Evolutionary conservation across 2,113 vertebrate genomes (phyloP).

Genomic region (Microtus oregoni): DNA sequence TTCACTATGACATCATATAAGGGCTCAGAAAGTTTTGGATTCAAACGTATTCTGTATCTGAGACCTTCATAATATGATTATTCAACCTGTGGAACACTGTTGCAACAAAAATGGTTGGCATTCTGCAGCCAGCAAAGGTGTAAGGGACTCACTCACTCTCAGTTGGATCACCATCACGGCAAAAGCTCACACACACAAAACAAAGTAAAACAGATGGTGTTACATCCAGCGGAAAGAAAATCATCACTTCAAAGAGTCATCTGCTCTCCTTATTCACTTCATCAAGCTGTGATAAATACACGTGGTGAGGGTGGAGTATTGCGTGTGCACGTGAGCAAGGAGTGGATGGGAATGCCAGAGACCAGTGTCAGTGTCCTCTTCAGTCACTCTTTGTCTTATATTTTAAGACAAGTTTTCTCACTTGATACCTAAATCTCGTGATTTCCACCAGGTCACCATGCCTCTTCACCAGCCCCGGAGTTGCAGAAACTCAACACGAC

Average conservation of each 20-base stretch:
- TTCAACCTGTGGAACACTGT: neutral
- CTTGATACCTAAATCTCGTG: neutral
- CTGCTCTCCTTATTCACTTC: neutral
- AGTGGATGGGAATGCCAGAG: neutral
- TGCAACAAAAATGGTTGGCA: neutral
- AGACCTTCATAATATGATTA: neutral
- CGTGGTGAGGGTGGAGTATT: accelerated
- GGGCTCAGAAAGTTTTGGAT: neutral
- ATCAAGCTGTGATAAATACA: neutral
- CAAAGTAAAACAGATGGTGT: neutral
- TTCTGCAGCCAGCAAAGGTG: neutral
- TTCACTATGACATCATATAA: neutral
- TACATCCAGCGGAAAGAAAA: neutral
- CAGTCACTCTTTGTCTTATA: neutral
- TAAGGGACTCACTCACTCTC: neutral
- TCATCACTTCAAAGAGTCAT: neutral
- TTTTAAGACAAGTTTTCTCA: neutral
- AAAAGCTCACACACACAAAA: neutral
- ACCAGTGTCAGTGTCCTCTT: neutral
- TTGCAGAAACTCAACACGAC: neutral
- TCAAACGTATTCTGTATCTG: neutral
- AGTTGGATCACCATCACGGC: neutral
- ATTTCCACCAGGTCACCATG: neutral
- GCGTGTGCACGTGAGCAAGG: no score
- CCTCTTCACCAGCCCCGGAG: neutral